These are phyloP conservation scores for Siphlonurus alternatus DNA, from an alignment of 2,888 invertebrate species.

Conservation along the genomic window DNA sequence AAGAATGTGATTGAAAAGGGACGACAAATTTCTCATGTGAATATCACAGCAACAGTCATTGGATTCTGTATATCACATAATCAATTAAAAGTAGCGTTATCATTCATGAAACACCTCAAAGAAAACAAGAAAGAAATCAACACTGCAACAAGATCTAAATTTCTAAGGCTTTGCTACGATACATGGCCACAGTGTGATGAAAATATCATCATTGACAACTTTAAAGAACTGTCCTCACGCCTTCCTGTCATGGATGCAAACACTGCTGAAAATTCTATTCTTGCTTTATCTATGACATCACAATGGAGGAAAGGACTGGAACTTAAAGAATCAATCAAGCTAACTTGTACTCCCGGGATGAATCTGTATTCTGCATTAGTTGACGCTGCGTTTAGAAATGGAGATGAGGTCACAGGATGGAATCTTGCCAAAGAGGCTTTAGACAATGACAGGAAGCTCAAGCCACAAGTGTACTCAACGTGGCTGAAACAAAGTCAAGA, in stretches of 20 bases:
- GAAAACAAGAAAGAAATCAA: slow-evolving; percentile 31
- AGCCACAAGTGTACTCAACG: slow-evolving; percentile 31
- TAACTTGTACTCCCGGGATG: slow-evolving; percentile 30
- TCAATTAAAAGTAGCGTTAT: slow-evolving; percentile 33
- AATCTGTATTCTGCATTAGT: slow-evolving; percentile 35
- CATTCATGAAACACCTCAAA: slow-evolving; percentile 39
- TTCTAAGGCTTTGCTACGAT: slow-evolving; percentile 35
- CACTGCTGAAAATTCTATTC: slow-evolving; percentile 41
- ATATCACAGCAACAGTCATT: slow-evolving; percentile 30
- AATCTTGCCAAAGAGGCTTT: slow-evolving; percentile 38
- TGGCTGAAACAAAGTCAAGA: slow-evolving; percentile 34
- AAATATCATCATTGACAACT: slow-evolving; percentile 35
- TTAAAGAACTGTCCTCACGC: slow-evolving; percentile 29
- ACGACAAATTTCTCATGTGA: neutral
- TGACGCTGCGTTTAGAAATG: slow-evolving; percentile 38
- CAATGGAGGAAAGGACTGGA: slow-evolving; percentile 44
- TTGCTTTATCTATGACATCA: slow-evolving; percentile 42
- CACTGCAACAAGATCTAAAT: slow-evolving; percentile 37
- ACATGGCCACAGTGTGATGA: slow-evolving; percentile 29
- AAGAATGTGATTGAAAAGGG: neutral
- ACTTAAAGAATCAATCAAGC: slow-evolving; percentile 39
- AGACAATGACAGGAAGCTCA: slow-evolving; percentile 26
- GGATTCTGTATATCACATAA: slow-evolving; percentile 30
- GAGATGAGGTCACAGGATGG: slow-evolving; percentile 40
- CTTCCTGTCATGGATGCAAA: slow-evolving; percentile 39